A percentile compares a stretch with the other conserved stretches of the same genome.
phyloP scores from a whole-genome alignment of 2,888 invertebrate genomes.

The Stenchaetothrips biformis region DNA sequence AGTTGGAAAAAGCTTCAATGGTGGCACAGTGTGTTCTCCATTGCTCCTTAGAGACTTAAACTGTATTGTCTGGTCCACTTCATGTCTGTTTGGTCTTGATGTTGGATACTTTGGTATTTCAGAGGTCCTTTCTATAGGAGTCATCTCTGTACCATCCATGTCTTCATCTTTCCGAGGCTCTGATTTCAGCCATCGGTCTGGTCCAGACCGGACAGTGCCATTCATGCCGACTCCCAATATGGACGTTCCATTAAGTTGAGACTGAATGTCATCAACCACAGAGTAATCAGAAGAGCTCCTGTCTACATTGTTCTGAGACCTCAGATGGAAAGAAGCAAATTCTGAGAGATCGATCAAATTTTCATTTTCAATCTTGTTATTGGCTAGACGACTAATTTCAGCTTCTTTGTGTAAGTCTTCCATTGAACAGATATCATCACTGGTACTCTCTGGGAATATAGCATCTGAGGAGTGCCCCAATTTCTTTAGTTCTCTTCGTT shows the following conservation, averaged over 20 bases:
- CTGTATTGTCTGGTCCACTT: background rate
- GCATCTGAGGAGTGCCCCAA: conserved; percentile 7
- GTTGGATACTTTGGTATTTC: background rate
- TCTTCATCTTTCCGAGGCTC: background rate
- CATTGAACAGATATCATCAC: conserved; percentile 13
- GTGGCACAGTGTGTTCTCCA: background rate
- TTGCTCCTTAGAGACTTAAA: background rate
- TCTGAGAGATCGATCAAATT: background rate
- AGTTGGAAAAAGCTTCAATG: too few species aligned
- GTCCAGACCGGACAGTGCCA: background rate
- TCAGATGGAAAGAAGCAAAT: background rate
- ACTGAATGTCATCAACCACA: background rate
- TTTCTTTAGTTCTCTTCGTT: background rate
- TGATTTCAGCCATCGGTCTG: background rate
- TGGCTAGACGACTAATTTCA: background rate
- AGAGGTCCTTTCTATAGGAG: background rate
- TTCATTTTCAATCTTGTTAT: background rate
- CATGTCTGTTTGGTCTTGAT: background rate
- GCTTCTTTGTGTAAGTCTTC: background rate
- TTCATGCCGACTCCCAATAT: background rate
- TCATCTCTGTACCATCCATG: conserved; percentile 6
- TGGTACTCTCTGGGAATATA: conserved; percentile 9
- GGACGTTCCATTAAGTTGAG: background rate
- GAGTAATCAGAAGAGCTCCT: background rate
- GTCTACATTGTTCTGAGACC: background rate